Conservation (phyloP, 2,797 vertebrate species). For the Sebastes baramenuke region DNA sequence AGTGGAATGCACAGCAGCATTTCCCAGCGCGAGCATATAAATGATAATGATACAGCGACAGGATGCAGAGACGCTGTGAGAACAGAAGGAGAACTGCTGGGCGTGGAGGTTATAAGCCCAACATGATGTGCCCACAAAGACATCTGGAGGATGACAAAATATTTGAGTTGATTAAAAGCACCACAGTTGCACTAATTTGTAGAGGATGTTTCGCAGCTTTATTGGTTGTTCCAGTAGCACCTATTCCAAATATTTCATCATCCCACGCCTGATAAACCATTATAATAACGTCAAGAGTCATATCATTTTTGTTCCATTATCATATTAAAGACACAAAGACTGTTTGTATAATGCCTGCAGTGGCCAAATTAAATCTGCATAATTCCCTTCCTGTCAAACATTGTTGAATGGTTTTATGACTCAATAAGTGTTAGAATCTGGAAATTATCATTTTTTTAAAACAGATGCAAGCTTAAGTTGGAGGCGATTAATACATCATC, state of each 20-base stretch:
- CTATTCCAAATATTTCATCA: neutral
- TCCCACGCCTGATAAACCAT: neutral
- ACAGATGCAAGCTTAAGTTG: conserved; percentile 29
- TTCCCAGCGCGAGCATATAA: conserved; percentile 31
- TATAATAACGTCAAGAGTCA: neutral
- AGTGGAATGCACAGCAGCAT: conserved; percentile 16
- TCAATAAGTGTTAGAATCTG: conserved; percentile 36
- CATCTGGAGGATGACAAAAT: conserved; percentile 6
- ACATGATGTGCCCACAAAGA: conserved; percentile 26
- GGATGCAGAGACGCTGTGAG: conserved; percentile 16
- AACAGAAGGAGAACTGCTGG: conserved; percentile 9
- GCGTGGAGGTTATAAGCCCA: neutral
- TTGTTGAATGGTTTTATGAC: conserved; percentile 42
- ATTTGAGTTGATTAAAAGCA: conserved; percentile 21
- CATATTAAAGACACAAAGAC: conserved; percentile 34
- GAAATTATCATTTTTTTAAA: conserved; percentile 46
- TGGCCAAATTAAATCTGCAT: conserved; percentile 38
- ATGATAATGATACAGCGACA: conserved; percentile 53
- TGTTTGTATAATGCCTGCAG: conserved; percentile 20
- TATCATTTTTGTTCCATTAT: conserved; percentile 5
- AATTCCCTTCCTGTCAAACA: conserved; percentile 44
- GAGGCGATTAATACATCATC: conserved; percentile 20
- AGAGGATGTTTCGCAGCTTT: neutral
- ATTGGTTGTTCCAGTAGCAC: neutral
- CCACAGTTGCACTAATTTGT: neutral